Conservation (phyloP, 2,797 vertebrate genomes). For the Takifugu ocellatus region DNA sequence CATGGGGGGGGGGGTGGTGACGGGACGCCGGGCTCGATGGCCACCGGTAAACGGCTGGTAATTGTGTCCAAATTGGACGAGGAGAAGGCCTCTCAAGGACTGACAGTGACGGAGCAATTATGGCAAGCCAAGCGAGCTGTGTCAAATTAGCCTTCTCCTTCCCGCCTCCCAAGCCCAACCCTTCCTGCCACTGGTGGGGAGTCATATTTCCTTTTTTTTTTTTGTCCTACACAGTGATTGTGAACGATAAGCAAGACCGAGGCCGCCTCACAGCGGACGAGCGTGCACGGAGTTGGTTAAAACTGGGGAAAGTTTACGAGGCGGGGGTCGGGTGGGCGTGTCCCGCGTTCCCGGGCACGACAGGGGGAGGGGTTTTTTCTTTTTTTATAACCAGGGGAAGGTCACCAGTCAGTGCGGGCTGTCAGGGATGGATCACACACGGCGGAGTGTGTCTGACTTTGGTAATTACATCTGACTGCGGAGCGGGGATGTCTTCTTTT, state of each 20-base stretch:
- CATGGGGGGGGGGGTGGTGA: slow-evolving; percentile 53
- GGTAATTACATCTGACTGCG: slow-evolving; percentile 99
- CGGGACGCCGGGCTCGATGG: slow-evolving; percentile 89
- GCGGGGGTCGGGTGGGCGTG: slow-evolving; percentile 58
- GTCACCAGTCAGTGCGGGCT: slow-evolving; percentile 95
- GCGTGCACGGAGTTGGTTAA: slow-evolving; percentile 34
- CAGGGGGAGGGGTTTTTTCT: slow-evolving; percentile 74
- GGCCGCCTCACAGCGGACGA: slow-evolving; percentile 79
- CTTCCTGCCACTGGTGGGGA: slow-evolving; percentile 76
- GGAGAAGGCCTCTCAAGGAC: slow-evolving; percentile 82
- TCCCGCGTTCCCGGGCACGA: slow-evolving; percentile 82
- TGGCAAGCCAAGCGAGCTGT: slow-evolving; percentile 99
- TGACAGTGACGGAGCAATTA: slow-evolving; percentile 99
- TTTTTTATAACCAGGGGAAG: slow-evolving; percentile 73
- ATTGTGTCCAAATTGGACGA: slow-evolving; percentile 99
- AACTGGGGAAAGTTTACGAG: slow-evolving; percentile 23
- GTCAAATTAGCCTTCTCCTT: slow-evolving; percentile 93
- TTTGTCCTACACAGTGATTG: slow-evolving; percentile 91
- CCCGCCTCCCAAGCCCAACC: slow-evolving; percentile 47
- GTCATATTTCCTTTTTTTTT: slow-evolving; percentile 81
- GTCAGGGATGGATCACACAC: slow-evolving; percentile 90
- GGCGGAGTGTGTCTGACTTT: slow-evolving; percentile 84
- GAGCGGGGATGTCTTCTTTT: slow-evolving; percentile 98
- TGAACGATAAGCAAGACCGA: slow-evolving; percentile 91
- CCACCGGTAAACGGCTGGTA: slow-evolving; percentile 94